Evolutionary conservation across 2,797 vertebrate genomes (phyloP), one percentile per base, ranked within the genome.

Genomic region (Danio jaintianensis): DNA sequence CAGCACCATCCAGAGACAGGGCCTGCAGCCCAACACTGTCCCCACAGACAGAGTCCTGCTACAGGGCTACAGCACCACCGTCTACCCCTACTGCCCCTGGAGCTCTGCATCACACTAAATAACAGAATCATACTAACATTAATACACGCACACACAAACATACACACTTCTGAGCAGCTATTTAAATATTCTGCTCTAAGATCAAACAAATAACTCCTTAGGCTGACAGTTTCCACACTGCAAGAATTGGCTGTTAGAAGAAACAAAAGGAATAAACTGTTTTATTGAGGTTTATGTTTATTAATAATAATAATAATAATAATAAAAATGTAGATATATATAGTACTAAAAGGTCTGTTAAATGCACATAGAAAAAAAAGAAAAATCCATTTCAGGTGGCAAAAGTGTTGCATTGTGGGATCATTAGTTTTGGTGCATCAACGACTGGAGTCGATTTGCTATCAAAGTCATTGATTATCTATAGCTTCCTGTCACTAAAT

Each of bases 11-110:
- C 80, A 79, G 52, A 92, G 89, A 91, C 89, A 85, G 73, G 82
- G 90, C 91, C 91, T 81, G 83, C 87, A 90, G 91, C 90, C 85
- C 89, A 82, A 82, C 29, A 40, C 84, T 75, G 85, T 93, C 92
- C 91, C 91, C 82, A 87, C 86, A 91, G 91, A 93, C 85, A 82
- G 83, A 79, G 82, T 87, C 87, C 81, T 3, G 89, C 91, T 92
- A 90, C 83, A 89, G 90, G 92, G 90, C 88, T 87, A 42, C 82
- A 89, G 75, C 83, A 87, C 85, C 83, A 82, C 81, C 85, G 82
- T 87, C 72, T 53, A 73, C 63, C 78, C 83, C 86, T 84, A 48
- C 47, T 79, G 76, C 83, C 85, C 68, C 47, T 81, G 64, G 67
- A 90, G 85, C 75, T 82, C 81, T 85, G 75, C 43, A 75, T 63